phyloP scores from a whole-genome alignment of 64 coral and sea anemone genomes.

The Dendrophyllia cribrosa region DNA sequence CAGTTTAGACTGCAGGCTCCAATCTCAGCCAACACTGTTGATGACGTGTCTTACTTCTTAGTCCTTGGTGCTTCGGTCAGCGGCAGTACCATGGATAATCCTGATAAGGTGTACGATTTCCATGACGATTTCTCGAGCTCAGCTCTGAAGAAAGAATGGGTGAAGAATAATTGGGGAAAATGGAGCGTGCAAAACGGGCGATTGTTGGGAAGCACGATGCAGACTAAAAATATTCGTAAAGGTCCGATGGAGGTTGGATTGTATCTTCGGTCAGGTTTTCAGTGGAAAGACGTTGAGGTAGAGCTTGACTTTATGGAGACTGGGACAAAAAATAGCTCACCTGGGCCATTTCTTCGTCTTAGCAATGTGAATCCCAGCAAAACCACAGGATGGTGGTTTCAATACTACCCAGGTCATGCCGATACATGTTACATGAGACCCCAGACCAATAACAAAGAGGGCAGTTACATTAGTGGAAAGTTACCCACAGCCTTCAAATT shows the following conservation, averaged over 20 bases:
- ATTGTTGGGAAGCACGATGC: slow-evolving; percentile 32
- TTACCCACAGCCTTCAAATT: slow-evolving; percentile 13
- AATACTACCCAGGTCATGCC: slow-evolving; percentile 13
- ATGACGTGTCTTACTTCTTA: slow-evolving; percentile 21
- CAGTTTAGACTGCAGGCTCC: slow-evolving; percentile 36
- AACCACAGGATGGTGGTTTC: slow-evolving; percentile 84
- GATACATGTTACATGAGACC: slow-evolving; percentile 54
- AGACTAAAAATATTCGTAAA: background rate
- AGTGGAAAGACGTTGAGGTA: slow-evolving; percentile 66
- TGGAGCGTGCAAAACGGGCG: slow-evolving; percentile 57
- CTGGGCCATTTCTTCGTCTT: slow-evolving; percentile 76
- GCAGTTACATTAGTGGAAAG: slow-evolving; percentile 45
- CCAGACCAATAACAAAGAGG: slow-evolving; percentile 48
- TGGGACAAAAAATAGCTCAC: background rate
- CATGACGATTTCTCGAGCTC: slow-evolving; percentile 57
- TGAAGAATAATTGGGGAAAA: slow-evolving; percentile 38
- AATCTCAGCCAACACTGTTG: slow-evolving; percentile 11
- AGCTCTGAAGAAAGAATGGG: slow-evolving; percentile 30
- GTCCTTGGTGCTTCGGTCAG: slow-evolving; percentile 38
- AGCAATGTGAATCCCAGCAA: background rate
- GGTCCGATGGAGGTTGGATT: background rate
- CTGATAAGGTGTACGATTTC: slow-evolving; percentile 44
- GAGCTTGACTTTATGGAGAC: slow-evolving; percentile 78
- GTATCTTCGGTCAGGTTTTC: slow-evolving; percentile 42
- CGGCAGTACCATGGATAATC: slow-evolving; percentile 40